Base-by-base conservation (phyloP, 1,140 invertebrate genomes). In the Samia ricini region DNA sequence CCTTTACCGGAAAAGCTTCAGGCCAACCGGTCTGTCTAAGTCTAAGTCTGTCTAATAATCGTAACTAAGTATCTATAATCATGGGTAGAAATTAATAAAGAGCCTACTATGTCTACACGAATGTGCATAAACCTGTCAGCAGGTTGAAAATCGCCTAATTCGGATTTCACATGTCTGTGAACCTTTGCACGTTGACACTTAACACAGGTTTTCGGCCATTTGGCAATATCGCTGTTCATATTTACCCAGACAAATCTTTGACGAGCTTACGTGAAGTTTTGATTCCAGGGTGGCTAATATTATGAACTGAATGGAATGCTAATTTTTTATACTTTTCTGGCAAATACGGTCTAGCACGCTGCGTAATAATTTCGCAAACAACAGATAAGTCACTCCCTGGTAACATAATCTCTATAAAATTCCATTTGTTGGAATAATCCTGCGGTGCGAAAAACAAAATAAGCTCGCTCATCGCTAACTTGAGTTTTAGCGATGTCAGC, bases 61-160 rank as follows among this genome's bases (percentile, higher is more conserved):
- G 62, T 58, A 20, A 64, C 5, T 15, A 54, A 48, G 24, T 56
- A 56, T 8, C 52, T 52, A 26, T 49, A 42, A 12, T 23, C 57
- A 3, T 60, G 0, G 21, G 20, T 19, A 10, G 61, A 72, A 5
- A 50, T 48, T 33, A 90, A 85, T 3, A 93, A 57, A 0, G 84
- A 90, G 0, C 89, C 85, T 1, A 55, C 54, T 12, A 55, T 55
- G 18, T 55, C 54, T 12, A 57, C 29, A 29, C 20, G 56, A 18
- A 92, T 63, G 56, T 90, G 81, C 4, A 67, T 29, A 61, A 92
- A 91, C 1, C 84, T 20, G 58, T 83, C 81, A 4, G 60, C 64
- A 18, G 59, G 65, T 7, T 49, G 12, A 52, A 81, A 72, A 5
- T 57, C 5, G 5, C 42, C 42, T 18, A 59, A 18, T 10, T 49